Evolutionary conservation across 2,797 vertebrate genomes (phyloP), one percentile per base, ranked within the genome.

Genomic region (Gouania willdenowi): DNA sequence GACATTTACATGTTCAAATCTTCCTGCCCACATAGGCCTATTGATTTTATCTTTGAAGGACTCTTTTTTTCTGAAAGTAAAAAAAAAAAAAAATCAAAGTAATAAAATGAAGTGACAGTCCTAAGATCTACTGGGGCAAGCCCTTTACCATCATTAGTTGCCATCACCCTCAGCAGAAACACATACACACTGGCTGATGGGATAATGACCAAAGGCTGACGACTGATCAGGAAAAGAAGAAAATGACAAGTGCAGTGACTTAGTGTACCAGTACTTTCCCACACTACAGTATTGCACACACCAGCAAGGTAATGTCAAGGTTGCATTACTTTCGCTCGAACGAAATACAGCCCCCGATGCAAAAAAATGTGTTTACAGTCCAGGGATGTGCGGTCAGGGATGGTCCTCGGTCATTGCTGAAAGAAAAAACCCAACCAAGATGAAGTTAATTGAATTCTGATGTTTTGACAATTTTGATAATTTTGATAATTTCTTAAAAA

Each of bases 121-220:
- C 42, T 73, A 62, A 67, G 57, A 66, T 67, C 10, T 33, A 35
- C 30, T 45, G 55, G n/a, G n/a, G 32, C 41, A 38, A 50, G 29
- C 35, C 31, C 19, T 42, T 33, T 37, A 26, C 56, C 32, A 27
- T 25, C 59, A 71, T 80, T 68, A 57, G 49, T 13, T 29, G 46
- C 24, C 40, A 47, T 65, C 70, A 57, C 30, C 38, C 28, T 25
- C 20, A 27, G 34, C 4, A 59, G 14, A 44, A 45, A 48, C 7
- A 15, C 42, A 33, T 26, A 45, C 2, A 48, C n/a, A n/a, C n/a
- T n/a, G n/a, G n/a, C n/a, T n/a, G 15, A 36, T n/a, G 3, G 43
- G 50, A 50, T 45, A 68, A 50, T 66, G 23, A 66, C 62, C 30
- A 42, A 17, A 55, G 43, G 45, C 45, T 42, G 53, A 54, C 39